These are phyloP conservation scores for Eptatretus atami DNA, from an alignment of 2,797 vertebrate genomes.

Conservation along the genomic window DNA sequence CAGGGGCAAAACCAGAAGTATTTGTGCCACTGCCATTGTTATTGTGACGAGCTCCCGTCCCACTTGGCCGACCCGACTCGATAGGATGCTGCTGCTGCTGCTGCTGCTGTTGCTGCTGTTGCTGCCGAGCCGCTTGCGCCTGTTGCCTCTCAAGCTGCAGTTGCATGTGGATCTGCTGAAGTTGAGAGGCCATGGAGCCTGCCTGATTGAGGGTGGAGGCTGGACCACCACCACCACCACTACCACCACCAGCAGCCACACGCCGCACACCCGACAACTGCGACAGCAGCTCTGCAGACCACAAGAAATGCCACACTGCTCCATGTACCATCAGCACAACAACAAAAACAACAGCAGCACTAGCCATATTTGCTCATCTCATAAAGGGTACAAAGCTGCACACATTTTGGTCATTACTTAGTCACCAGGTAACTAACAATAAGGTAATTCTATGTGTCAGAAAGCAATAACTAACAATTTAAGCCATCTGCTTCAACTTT, in stretches of 20 bases:
- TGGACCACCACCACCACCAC: no score
- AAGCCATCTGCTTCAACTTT: no score
- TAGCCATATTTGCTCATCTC: no score
- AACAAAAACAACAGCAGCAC: conserved; percentile 9
- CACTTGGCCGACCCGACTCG: no score
- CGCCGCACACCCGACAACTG: conserved; percentile 86
- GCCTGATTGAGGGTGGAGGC: conserved; percentile 51
- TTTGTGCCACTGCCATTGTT: not conserved
- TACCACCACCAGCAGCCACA: conserved; percentile 34
- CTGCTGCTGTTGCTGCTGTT: conserved; percentile 41
- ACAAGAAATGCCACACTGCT: no score
- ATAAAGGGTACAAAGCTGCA: no score
- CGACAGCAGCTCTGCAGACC: conserved; percentile 53
- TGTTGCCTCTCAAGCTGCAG: conserved; percentile 81
- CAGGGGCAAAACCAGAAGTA: not conserved
- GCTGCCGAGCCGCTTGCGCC: conserved; percentile 70
- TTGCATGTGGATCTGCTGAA: conserved; percentile 97
- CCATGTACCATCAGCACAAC: no score
- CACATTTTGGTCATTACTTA: no score
- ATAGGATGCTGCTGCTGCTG: not conserved
- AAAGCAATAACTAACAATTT: no score
- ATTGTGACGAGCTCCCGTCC: not conserved
- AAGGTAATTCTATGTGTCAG: no score
- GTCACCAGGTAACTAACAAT: no score
- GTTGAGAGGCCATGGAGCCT: conserved; percentile 72